Evolutionary conservation across 1,140 invertebrate genomes (phyloP).

Genomic region (Eurosta solidaginis): DNA sequence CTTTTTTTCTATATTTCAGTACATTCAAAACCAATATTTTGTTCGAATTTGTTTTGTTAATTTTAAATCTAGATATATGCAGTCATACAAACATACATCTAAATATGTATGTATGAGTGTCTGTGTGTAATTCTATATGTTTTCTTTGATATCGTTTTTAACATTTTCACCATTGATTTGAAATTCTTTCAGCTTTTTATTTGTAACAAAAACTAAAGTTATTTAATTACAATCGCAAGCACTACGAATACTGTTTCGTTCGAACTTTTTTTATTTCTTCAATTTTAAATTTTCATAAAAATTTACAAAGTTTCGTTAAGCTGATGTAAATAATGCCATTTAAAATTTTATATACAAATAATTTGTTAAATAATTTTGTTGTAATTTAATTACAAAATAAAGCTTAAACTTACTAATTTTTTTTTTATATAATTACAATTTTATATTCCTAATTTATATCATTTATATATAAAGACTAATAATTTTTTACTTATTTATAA

Average conservation of each 20-base stretch:
- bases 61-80: too few species aligned
- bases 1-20: neutral
- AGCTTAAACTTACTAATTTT: neutral
- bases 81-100: too few species aligned
- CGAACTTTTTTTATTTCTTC: neutral
- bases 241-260: neutral
- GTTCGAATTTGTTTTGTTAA: too few species aligned
- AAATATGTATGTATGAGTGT: too few species aligned
- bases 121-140: too few species aligned
- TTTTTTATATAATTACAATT: neutral
- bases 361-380: neutral
- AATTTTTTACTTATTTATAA: neutral
- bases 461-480: neutral
- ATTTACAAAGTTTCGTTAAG: constrained; percentile 7
- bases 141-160: neutral
- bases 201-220: constrained; percentile 14
- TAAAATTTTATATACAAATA: constrained; percentile 11
- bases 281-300: neutral
- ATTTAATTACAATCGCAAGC: constrained; percentile 11
- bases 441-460: neutral
- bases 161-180: neutral
- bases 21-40: neutral
- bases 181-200: neutral
- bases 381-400: constrained; percentile 5
- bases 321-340: neutral